Evolutionary conservation across 1,140 invertebrate species (phyloP), one percentile per base, ranked within the genome.

Genomic region (Philotrypesis tridentata): DNA sequence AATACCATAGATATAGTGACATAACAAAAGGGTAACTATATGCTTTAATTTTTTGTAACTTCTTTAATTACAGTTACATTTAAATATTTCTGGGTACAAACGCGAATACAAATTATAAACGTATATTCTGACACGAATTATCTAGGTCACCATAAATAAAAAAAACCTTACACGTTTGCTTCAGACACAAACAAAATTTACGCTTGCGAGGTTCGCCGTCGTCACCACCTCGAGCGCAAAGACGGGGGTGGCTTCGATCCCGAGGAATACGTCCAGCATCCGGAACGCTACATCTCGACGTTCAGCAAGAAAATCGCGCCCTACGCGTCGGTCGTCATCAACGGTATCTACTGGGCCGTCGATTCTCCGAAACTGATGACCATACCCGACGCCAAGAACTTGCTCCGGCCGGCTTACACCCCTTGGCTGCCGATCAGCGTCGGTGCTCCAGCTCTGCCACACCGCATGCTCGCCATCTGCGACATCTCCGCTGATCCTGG

Each of bases 401-500:
- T 99, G 2, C 91, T 99, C 0, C 93, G 96, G 82, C 97, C 98
- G 0, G 95, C 96, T 0, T 94, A 97, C 84, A 97, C 96, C 0
- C 98, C 98, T 0, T 99, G 98, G 98, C 89, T 99, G 31, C 97
- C 97, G 0, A 96, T 95, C 4, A 93, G 95, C 76, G 94, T 96
- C 73, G 96, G 98, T 0, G 96, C 97, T 31, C 97, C 98, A 0
- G 94, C 96, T 27, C 90, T 99, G 70, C 98, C 98, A 0, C 98
- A 99, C 90, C 92, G 96, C 85, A 96, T 97, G 95, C 90, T 97
- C 80, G 96, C 95, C 8, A 98, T 99, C 87, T 99, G 98, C 90
- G 99, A 99, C 89, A 99, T 99, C 86, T 98, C 97, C 4, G 99
- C 99, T 2, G 99, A 99, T 93, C 99, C 99, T 0, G 98, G 98